Base-by-base conservation (phyloP, 2,888 invertebrate species). In the Eupithecia centaureata region DNA sequence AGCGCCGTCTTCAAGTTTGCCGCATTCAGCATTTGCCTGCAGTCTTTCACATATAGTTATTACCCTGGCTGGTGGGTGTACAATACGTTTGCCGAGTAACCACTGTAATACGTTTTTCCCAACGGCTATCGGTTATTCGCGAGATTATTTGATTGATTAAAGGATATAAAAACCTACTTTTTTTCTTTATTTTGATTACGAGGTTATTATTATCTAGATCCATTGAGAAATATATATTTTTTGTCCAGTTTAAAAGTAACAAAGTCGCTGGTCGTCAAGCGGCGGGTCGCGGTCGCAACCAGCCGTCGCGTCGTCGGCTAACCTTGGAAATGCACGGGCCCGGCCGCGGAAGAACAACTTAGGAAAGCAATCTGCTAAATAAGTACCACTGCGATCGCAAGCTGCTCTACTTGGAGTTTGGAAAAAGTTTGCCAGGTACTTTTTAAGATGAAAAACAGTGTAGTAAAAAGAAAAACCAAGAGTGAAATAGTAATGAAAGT, bases 361-460 rank as follows among this genome's bases (percentile, higher is more conserved):
- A 92, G 90, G 90, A 90, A 93, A 93, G 93, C 93, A 93, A 93
- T 93, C 93, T 92, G 63, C 67, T 75, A 75, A 78, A 77, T 73
- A 73, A 61, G 66, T 54, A 75, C 76, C 69, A 54, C 28, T 4
- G n/a, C 51, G 47, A 5, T 33, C 13, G 58, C 38, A 68, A 47
- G 57, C 35, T 68, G 61, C 66, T 65, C 66, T 62, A 71, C 65
- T 58, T 67, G 5, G 8, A 22, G n/a, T 4, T 22, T 47, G 22
- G 18, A 12, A 12, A 22, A 47, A 47, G 42, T 18, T 18, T 30
- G 2, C 8, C 15, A 0, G 15, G 3, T n/a, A 28, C 27, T 54
- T 54, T 22, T 25, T 27, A 25, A 1, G 27, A 22, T 47, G 13
- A 52, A 52, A 27, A 27, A 1, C 5, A 27, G 5, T 25, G 13